Base-by-base conservation (phyloP, 2,113 vertebrate genomes). In the Reinhardtius hippoglossoides region DNA sequence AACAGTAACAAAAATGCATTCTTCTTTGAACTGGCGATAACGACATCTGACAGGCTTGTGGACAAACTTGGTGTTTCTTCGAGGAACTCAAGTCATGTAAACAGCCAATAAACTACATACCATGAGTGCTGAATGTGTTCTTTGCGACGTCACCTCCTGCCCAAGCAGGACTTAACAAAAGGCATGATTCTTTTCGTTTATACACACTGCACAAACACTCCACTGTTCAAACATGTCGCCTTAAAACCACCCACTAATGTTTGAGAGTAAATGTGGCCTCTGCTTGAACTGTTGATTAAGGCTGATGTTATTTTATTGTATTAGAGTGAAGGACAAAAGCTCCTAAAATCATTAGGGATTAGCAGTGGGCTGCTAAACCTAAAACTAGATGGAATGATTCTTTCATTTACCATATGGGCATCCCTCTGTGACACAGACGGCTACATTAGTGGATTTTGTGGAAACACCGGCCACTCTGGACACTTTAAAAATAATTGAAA, bases 261-360 rank as follows among this genome's bases (percentile, higher is more conserved):
- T 72, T 14, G 13, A 21, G 50, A 54, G 50, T 54, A n/a, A 21
- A n/a, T 54, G 50, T 56, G 60, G 23, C 76, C 83, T 77, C 13
- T 20, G 6, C 15, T 71, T 75, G 62, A 89, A 76, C 76, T 75
- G 70, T 44, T 21, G 57, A 70, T 0, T 20, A 24, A 12, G 31
- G 54, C 76, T 76, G 72, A 44, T 66, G 35, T 57, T 48, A 40
- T 77, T 86, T 65, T 75, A 23, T 65, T 84, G 15, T 6, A 59
- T 71, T 37, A 67, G 76, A 71, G 24, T 79, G 66, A 50, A 70
- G 23, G 71, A 68, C 60, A 87, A 88, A 87, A 80, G 72, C 76
- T 63, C 71, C 82, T 72, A 76, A 83, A 88, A 85, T 84, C 74
- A 67, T 83, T 71, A 15, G 0, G 31, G 78, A 90, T 90, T 86